Percentiles rank a stretch among this genome's conserved stretches.
These are phyloP conservation scores for Rhinoderma darwinii DNA, from an alignment of 2,113 vertebrate species.

Conservation along the genomic window DNA sequence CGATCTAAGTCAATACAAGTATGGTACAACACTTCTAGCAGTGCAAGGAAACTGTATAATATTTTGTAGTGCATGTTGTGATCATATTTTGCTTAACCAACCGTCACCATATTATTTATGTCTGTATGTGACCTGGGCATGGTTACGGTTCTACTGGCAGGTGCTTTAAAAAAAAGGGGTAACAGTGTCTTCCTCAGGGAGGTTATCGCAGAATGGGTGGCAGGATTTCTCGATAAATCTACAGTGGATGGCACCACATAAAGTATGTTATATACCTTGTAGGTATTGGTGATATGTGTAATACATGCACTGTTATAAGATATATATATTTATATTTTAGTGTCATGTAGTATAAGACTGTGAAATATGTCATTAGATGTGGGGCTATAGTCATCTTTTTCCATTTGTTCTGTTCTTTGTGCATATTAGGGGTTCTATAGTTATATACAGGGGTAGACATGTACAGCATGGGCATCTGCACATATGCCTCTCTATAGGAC, in stretches of 20 bases:
- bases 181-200: not conserved
- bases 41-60: not conserved
- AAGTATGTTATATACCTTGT: slow-evolving; percentile 34
- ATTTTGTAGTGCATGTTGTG: not conserved
- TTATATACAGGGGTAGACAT: no score
- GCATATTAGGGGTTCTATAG: not conserved
- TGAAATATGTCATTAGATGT: not conserved
- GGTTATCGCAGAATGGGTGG: not conserved
- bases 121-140: not conserved
- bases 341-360: not conserved
- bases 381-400: not conserved
- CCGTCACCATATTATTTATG: not conserved
- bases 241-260: not conserved
- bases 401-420: not conserved
- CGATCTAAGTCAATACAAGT: not conserved
- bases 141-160: not conserved
- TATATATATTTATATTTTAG: not conserved
- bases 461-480: no score
- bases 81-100: not conserved
- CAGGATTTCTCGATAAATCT: not conserved
- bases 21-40: not conserved
- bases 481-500: no score
- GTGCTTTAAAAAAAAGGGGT: not conserved
- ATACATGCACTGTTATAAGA: not conserved
- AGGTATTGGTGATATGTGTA: slow-evolving; percentile 18